phyloP scores from a whole-genome alignment of 2,888 invertebrate genomes.

The Hirudinaria manillensis region DNA sequence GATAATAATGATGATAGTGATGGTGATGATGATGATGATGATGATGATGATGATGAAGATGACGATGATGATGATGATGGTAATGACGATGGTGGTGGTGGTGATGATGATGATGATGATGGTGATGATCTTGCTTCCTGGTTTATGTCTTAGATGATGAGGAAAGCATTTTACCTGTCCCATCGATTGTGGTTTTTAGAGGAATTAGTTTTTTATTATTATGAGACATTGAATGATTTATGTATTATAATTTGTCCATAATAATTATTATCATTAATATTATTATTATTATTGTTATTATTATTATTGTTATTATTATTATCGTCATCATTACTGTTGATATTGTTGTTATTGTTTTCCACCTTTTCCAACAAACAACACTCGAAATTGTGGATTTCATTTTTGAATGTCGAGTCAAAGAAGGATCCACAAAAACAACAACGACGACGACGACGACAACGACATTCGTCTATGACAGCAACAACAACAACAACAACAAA shows the following conservation, averaged over 20 bases:
- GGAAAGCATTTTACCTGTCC: too few species aligned
- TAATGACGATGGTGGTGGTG: constrained; percentile 29
- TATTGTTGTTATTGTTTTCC: constrained; percentile 19
- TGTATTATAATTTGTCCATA: too few species aligned
- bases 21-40: constrained; percentile 16
- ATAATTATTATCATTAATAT: constrained; percentile 26
- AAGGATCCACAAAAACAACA: too few species aligned
- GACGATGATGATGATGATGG: constrained; percentile 38
- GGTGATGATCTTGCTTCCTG: neutral
- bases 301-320: constrained; percentile 6
- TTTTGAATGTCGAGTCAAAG: too few species aligned
- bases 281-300: constrained; percentile 9
- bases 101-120: neutral
- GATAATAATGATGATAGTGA: neutral
- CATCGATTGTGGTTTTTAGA: too few species aligned
- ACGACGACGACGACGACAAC: neutral
- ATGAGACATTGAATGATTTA: too few species aligned
- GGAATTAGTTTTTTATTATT: too few species aligned
- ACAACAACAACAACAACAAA: neutral
- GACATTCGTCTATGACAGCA: neutral
- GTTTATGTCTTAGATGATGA: neutral
- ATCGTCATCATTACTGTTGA: constrained; percentile 26
- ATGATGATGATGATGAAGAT: constrained; percentile 38
- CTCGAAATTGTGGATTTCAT: too few species aligned
- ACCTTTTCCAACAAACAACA: neutral